Evolutionary conservation across 2,113 vertebrate species (phyloP), one percentile per base, ranked within the genome.

Genomic region (Spea bombifrons): DNA sequence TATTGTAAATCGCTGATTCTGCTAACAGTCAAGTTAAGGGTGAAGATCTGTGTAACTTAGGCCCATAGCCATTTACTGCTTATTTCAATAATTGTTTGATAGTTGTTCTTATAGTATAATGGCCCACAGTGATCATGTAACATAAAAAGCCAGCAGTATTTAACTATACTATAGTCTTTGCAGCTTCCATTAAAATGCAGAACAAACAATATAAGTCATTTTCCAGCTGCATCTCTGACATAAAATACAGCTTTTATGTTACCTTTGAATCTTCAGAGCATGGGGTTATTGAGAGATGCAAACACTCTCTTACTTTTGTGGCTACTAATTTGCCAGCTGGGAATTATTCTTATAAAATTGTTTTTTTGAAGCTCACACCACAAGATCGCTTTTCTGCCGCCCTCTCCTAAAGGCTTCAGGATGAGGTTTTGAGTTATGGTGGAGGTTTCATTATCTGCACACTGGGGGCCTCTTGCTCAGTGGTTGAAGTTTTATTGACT

Each of bases 401-500:
- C 3, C n/a, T 55, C 76, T 71, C n/a, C 64, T 80, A 46, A 73
- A 80, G 67, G 50, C 61, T 59, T 63, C 43, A 66, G 55, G 44
- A 67, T 73, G 59, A 66, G 59, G 70, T 4, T 73, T 80, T 80
- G 63, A 80, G 71, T 80, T 73, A 80, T 73, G 45, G 52, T 48
- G 10, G 63, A 73, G 64, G 77, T 80, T 80, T 80, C 64, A 80
- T 73, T 79, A 80, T 63, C 71, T 16, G 52, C 63, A 80, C 70
- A 80, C 77, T 80, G 71, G 76, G 76, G 76, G 76, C 70, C 76
- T 66, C 76, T 79, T 79, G 63, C 64, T 80, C 50, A 67, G 77
- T 80, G 71, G 64, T 80, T 80, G 64, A 80, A 80, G 59, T 80
- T 73, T 80, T 73, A 80, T 73, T 80, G 77, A 80, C 70, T 80